Percentiles rank a stretch among this genome's conserved stretches.
Conservation (phyloP, 2,113 vertebrate species). For the Condylura cristata region DNA sequence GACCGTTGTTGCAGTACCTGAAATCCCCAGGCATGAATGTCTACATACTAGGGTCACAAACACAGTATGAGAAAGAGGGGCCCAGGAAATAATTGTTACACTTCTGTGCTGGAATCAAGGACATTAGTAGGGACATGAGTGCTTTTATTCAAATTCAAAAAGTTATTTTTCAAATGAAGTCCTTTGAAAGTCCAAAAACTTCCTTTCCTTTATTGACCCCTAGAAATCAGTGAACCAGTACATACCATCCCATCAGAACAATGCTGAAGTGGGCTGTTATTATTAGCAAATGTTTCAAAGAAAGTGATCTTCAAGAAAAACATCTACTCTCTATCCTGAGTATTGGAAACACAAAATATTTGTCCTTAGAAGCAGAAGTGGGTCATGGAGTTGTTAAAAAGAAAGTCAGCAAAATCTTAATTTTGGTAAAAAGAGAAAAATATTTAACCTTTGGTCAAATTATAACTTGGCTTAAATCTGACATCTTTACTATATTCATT, state of each 20-base stretch:
- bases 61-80: not conserved
- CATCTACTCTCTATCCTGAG: not conserved
- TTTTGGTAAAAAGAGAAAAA: slow-evolving; percentile 12
- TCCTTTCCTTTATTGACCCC: slow-evolving; percentile 75
- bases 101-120: not conserved
- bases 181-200: slow-evolving; percentile 77
- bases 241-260: slow-evolving; percentile 75
- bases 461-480: slow-evolving; percentile 9
- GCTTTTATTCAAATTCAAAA: slow-evolving; percentile 66
- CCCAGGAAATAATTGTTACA: not conserved
- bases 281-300: slow-evolving; percentile 69
- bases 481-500: slow-evolving; percentile 4
- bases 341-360: slow-evolving; percentile 54
- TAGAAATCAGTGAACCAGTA: slow-evolving; percentile 71
- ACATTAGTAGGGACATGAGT: slow-evolving; percentile 41
- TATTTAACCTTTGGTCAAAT: not conserved
- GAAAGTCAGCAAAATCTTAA: not conserved
- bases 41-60: not conserved
- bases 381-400: not conserved
- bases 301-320: slow-evolving; percentile 61
- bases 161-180: slow-evolving; percentile 75
- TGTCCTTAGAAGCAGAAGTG: not conserved
- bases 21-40: not conserved
- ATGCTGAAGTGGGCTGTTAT: slow-evolving; percentile 68
- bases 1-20: not conserved